Conservation (phyloP, 2,888 invertebrate species). For the Latrodectus elegans region DNA sequence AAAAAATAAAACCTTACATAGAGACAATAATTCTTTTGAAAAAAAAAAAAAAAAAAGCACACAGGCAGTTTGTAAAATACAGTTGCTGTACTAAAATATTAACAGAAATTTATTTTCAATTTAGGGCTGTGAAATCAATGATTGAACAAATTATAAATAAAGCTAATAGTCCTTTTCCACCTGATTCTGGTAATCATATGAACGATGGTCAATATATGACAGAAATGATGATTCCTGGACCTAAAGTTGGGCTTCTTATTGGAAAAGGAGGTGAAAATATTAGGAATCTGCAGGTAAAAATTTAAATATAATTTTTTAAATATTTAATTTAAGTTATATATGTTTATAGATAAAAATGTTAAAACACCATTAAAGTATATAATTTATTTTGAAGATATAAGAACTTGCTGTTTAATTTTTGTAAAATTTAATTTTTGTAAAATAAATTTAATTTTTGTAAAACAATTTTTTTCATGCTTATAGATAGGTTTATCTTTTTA, state of each 20-base stretch:
- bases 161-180: slow-evolving; percentile 70
- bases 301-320: too few relatives aligned
- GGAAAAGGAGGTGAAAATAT: slow-evolving; percentile 99
- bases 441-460: too few relatives aligned
- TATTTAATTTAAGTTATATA: too few relatives aligned
- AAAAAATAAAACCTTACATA: too few relatives aligned
- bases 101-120: slow-evolving; percentile 71
- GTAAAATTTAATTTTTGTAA: too few relatives aligned
- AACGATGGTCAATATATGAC: slow-evolving; percentile 73
- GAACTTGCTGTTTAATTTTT: too few relatives aligned
- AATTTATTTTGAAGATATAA: too few relatives aligned
- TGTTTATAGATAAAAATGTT: too few relatives aligned
- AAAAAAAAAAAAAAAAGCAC: slow-evolving; percentile 17
- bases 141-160: slow-evolving; percentile 80
- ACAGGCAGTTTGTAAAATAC: slow-evolving; percentile 29
- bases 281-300: slow-evolving; percentile 82
- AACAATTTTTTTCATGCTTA: too few relatives aligned
- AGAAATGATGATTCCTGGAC: slow-evolving; percentile 96
- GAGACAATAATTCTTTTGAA: neutral
- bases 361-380: too few relatives aligned
- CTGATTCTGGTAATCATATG: slow-evolving; percentile 73
- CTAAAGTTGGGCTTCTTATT: slow-evolving; percentile 97
- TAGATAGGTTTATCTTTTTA: too few relatives aligned
- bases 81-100: too few relatives aligned
- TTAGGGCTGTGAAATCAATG: slow-evolving; percentile 85